Evolutionary conservation across 1,140 invertebrate genomes (phyloP).

Genomic region (Palaemon carinicauda): DNA sequence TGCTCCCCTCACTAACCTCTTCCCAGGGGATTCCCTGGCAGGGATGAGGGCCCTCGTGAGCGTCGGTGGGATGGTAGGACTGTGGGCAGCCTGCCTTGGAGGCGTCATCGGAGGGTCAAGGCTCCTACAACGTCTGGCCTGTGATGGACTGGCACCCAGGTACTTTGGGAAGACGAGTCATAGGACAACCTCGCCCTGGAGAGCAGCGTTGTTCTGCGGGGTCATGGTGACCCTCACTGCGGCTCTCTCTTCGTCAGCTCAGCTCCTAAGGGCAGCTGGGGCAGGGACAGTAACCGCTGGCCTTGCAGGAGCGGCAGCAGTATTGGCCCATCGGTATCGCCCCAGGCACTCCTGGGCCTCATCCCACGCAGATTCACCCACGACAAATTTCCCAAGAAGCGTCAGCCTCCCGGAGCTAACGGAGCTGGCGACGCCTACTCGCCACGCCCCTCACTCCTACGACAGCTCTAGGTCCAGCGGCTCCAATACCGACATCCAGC

Average conservation of each 20-base stretch:
- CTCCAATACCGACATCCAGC: not conserved
- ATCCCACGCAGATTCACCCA: not conserved
- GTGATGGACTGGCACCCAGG: constrained; percentile 31
- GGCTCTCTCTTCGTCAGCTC: constrained; percentile 20
- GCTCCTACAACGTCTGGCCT: constrained; percentile 15
- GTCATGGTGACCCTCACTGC: constrained; percentile 12
- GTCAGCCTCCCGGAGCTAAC: not conserved
- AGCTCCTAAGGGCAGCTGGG: constrained; percentile 32
- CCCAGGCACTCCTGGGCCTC: not conserved
- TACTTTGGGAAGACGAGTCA: not conserved
- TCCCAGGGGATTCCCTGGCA: constrained; percentile 26
- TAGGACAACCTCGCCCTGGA: constrained; percentile 32
- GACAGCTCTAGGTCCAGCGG: not conserved
- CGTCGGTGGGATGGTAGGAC: constrained; percentile 38
- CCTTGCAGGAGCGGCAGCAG: constrained; percentile 33
- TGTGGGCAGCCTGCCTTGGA: constrained; percentile 35
- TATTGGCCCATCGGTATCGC: constrained; percentile 34
- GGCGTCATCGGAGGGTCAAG: constrained; percentile 26
- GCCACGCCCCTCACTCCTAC: not conserved
- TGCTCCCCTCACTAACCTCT: constrained; percentile 26
- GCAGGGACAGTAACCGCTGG: constrained; percentile 34
- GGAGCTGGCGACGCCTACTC: not conserved
- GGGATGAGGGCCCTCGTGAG: constrained; percentile 42
- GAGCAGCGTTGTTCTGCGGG: constrained; percentile 29
- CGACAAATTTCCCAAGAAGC: not conserved